Percentiles rank a stretch among this genome's conserved stretches.
phyloP scores from a whole-genome alignment of 2,888 invertebrate species.

The Cactoblastis cactorum region DNA sequence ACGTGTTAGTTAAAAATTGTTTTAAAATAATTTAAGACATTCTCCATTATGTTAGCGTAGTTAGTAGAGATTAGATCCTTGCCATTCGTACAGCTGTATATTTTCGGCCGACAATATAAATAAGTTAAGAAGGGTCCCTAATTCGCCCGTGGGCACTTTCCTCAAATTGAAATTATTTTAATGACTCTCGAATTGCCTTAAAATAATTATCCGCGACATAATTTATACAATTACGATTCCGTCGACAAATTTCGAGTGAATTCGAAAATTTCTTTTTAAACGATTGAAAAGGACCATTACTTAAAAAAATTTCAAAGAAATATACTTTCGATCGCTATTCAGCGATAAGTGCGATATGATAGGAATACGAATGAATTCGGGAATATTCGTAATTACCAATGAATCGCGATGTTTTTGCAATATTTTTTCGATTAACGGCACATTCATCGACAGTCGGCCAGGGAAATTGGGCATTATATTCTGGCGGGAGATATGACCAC shows the following conservation, averaged over 20 bases:
- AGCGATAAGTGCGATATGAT: neutral
- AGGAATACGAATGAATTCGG: neutral
- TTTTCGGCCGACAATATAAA: slow-evolving; percentile 4
- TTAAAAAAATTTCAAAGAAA: too few relatives aligned
- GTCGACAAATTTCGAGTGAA: neutral
- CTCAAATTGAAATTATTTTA: slow-evolving; percentile 11
- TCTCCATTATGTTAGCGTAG: neutral
- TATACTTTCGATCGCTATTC: too few relatives aligned
- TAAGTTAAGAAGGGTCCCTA: slow-evolving; percentile 11
- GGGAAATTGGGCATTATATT: neutral
- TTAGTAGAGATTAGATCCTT: neutral
- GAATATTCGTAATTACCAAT: slow-evolving; percentile 1
- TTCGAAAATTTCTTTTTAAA: slow-evolving; percentile 7
- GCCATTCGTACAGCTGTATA: neutral
- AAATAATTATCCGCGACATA: slow-evolving; percentile 6
- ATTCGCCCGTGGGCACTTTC: slow-evolving; percentile 10
- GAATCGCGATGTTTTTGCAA: neutral
- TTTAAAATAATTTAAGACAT: neutral
- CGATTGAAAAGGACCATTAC: slow-evolving; percentile 3
- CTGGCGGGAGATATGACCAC: neutral
- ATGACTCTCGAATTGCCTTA: slow-evolving; percentile 8
- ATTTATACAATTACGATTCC: slow-evolving; percentile 7
- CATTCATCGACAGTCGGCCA: neutral
- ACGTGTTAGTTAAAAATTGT: too few relatives aligned
- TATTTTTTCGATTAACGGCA: neutral